Evolutionary conservation across 2,888 invertebrate species (phyloP), one percentile per base, ranked within the genome.

Genomic region (Drosophila yooni): DNA sequence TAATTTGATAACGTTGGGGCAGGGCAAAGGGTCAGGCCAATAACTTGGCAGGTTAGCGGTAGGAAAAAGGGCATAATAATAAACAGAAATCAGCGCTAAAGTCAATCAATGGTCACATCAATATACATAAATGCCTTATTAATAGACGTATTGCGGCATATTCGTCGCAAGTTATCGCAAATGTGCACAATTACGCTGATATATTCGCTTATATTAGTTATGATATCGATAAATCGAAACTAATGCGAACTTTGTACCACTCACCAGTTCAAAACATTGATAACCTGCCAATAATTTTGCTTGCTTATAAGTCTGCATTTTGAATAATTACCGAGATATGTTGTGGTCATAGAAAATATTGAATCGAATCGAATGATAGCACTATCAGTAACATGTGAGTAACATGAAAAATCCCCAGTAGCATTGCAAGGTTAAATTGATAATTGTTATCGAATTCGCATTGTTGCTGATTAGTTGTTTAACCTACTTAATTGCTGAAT

Each of bases 91-190:
- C 85, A 88, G 64, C 63, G 76, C 72, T 71, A 53, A 86, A 90
- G 85, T 85, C 85, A 85, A 90, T 83, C 78, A 78, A 70, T 71
- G 90, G 83, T 85, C 90, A 88, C 86, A 85, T 90, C 83, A 85
- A 85, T 90, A 90, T 74, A 85, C 88, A 74, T 80, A 90, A 85
- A 76, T 88, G 75, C 63, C 69, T 71, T 70, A 74, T 88, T 85
- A 80, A 80, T 71, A 57, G 73, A 29, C 67, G 63, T 64, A 58
- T 67, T 64, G 53, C 63, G 15, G 27, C 29, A 61, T 8, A 21
- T 27, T 15, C 27, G 1, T 53, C 40, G 15, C 33, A 51, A 8
- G 31, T 18, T 50, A 29, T 27, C 8, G 25, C 46, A 50, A 70
- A 54, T 50, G 38, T 54, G 4, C 29, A 13, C 11, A 73, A 58